These are phyloP conservation scores for Sinelater perroti DNA, from an alignment of 2,888 invertebrate genomes.

Conservation along the genomic window DNA sequence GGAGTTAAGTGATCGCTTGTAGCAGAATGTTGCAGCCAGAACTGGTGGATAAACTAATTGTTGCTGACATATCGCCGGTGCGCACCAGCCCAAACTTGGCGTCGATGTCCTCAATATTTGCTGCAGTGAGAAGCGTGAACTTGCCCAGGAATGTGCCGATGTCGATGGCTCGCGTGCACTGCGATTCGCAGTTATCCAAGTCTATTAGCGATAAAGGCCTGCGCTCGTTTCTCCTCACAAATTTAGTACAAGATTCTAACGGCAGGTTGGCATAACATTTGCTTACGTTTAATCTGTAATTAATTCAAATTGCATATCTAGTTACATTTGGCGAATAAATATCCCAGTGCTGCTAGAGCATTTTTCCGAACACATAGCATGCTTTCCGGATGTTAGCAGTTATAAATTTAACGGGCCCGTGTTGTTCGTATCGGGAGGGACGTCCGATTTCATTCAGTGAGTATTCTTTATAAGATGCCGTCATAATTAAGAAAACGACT, in stretches of 20 bases:
- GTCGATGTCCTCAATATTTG: constrained; percentile 71
- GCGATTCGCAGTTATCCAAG: constrained; percentile 71
- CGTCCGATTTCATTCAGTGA: constrained; percentile 85
- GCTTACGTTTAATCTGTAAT: too few relatives aligned
- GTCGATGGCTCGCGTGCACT: constrained; percentile 73
- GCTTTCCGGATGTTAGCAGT: constrained; percentile 67
- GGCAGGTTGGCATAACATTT: too few relatives aligned
- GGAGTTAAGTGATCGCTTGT: neutral
- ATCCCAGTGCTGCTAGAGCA: constrained; percentile 74
- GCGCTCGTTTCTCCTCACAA: constrained; percentile 84
- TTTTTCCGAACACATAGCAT: constrained; percentile 69
- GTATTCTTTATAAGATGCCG: constrained; percentile 39
- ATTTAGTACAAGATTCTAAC: constrained; percentile 68
- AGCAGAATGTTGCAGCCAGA: constrained; percentile 61
- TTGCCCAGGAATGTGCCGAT: constrained; percentile 70
- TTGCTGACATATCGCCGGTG: constrained; percentile 78
- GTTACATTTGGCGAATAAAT: constrained; percentile 83
- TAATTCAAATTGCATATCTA: constrained; percentile 40
- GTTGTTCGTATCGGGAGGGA: constrained; percentile 83
- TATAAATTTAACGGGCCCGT: constrained; percentile 68
- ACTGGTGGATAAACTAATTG: constrained; percentile 71
- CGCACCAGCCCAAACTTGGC: constrained; percentile 68
- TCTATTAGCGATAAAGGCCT: constrained; percentile 67
- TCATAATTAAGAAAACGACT: constrained; percentile 37
- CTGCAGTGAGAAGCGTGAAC: constrained; percentile 70